These are phyloP conservation scores for Pollenia labialis DNA, from an alignment of 2,888 invertebrate genomes.

Conservation along the genomic window DNA sequence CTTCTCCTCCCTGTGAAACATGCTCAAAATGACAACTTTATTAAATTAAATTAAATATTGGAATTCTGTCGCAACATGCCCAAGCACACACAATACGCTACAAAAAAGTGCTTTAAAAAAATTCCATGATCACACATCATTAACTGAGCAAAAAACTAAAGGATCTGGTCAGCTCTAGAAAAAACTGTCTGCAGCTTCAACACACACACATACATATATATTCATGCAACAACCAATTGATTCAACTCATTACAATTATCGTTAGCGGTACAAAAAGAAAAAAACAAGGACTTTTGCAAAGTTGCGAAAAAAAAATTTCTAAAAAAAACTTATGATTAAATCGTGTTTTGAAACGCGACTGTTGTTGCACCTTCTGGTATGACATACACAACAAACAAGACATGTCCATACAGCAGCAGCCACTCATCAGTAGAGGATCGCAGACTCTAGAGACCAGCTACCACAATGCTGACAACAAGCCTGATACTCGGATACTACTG, in stretches of 20 bases:
- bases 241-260: conserved; percentile 74
- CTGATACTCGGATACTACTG: conserved; percentile 23
- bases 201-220: conserved; percentile 6
- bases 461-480: conserved; percentile 26
- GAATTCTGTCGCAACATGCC: conserved; percentile 66
- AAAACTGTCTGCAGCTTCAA: conserved; percentile 56
- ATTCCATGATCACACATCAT: conserved; percentile 77
- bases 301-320: neutral
- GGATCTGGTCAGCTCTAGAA: conserved; percentile 12
- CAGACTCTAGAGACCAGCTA: conserved; percentile 68
- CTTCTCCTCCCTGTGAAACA: conserved; percentile 40
- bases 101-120: conserved; percentile 72
- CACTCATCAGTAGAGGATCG: neutral
- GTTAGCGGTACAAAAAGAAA: conserved; percentile 50
- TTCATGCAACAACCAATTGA: conserved; percentile 39
- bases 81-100: neutral
- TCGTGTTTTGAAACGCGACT: conserved; percentile 71
- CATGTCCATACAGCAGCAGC: conserved; percentile 57
- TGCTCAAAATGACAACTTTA: conserved; percentile 74
- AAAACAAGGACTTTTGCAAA: conserved; percentile 49
- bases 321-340: conserved; percentile 69
- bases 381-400: conserved; percentile 71
- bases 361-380: conserved; percentile 76
- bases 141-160: conserved; percentile 73
- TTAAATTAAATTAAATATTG: conserved; percentile 75